Conservation (phyloP, 2,113 vertebrate species). For the Saccopteryx leptura region DNA sequence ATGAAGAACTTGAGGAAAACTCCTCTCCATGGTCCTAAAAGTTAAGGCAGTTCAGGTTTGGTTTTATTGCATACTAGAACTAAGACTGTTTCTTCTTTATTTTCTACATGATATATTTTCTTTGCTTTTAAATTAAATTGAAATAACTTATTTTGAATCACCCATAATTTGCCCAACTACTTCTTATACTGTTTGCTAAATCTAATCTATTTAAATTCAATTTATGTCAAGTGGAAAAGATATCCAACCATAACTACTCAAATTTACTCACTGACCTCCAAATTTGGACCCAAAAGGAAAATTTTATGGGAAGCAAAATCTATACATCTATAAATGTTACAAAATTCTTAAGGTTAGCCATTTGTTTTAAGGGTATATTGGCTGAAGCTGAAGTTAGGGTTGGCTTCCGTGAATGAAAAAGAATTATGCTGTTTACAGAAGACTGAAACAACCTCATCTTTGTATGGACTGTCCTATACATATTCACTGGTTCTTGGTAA, state of each 20-base stretch:
- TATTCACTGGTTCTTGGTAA: neutral
- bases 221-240: neutral
- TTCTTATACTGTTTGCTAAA: neutral
- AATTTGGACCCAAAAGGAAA: neutral
- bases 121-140: conserved; percentile 43
- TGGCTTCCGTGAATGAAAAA: neutral
- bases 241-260: neutral
- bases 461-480: neutral
- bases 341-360: neutral
- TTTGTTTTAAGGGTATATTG: neutral
- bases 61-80: neutral
- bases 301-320: neutral
- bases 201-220: neutral
- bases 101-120: neutral
- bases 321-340: neutral
- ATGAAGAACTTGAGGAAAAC: neutral
- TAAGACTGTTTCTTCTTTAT: neutral
- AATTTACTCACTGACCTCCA: neutral
- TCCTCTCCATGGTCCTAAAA: neutral
- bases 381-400: neutral
- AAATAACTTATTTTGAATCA: conserved; percentile 22
- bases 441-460: neutral
- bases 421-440: neutral
- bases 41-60: neutral
- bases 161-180: neutral